These are phyloP conservation scores for Morpho achilles DNA, from an alignment of 2,888 invertebrate genomes.

Conservation along the genomic window DNA sequence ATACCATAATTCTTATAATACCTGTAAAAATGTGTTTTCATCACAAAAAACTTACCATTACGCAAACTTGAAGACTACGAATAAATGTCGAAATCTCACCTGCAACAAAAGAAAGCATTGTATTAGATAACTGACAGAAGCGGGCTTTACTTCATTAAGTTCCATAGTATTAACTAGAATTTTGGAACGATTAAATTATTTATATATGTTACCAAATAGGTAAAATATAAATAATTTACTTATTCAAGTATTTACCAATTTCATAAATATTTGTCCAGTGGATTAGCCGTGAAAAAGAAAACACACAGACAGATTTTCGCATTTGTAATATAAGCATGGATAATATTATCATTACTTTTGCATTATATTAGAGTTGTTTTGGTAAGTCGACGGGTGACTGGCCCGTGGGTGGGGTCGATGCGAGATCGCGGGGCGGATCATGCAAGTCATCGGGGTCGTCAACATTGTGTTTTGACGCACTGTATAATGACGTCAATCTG, in stretches of 20 bases:
- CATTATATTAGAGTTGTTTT: constrained; percentile 9
- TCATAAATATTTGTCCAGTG: too few relatives aligned
- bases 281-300: too few relatives aligned
- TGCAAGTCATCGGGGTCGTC: constrained; percentile 71
- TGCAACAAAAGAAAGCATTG: constrained; percentile 43
- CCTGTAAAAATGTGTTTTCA: not conserved
- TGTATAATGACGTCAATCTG: constrained; percentile 48
- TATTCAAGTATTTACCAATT: too few relatives aligned
- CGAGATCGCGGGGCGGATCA: constrained; percentile 47
- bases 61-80: not conserved
- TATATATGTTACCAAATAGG: too few relatives aligned
- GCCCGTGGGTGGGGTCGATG: constrained; percentile 47
- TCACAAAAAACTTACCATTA: constrained; percentile 3
- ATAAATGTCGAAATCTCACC: constrained; percentile 38
- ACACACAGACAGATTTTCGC: not conserved
- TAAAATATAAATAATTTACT: too few relatives aligned
- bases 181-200: too few relatives aligned
- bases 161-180: too few relatives aligned
- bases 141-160: too few relatives aligned
- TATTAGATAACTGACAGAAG: not conserved
- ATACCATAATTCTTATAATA: too few relatives aligned
- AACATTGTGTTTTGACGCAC: constrained; percentile 64
- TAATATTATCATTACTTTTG: not conserved
- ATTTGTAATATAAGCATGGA: not conserved
- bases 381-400: constrained; percentile 33